Conservation (phyloP, 2,888 invertebrate genomes). For the Dichetophora obliterata region DNA sequence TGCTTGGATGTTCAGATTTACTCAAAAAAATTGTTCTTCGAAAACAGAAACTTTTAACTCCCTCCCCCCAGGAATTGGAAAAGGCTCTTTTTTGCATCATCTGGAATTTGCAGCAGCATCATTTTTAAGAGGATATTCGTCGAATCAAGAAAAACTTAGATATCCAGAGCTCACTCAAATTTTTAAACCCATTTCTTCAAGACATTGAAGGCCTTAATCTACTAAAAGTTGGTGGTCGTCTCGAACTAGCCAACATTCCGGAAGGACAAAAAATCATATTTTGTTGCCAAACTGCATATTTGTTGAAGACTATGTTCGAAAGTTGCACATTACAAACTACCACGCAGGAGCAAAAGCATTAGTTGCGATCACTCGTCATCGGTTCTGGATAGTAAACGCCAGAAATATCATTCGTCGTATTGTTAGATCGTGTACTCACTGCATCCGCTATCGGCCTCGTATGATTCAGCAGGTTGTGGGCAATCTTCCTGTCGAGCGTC, state of each 20-base stretch:
- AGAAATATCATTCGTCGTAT: conserved; percentile 4
- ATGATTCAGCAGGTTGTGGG: no score
- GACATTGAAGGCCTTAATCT: neutral
- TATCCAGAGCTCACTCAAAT: neutral
- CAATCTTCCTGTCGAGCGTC: conserved; percentile 22
- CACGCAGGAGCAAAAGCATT: conserved; percentile 43
- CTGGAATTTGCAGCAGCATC: conserved; percentile 20
- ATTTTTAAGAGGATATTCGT: conserved; percentile 10
- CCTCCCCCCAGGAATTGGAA: conserved; percentile 12
- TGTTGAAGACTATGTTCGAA: neutral
- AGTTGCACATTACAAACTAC: conserved; percentile 31
- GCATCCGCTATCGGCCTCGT: no score
- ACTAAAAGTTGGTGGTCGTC: no score
- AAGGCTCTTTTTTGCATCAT: conserved; percentile 4
- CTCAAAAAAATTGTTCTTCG: neutral
- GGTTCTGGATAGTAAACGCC: conserved; percentile 37
- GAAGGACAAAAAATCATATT: conserved; percentile 18
- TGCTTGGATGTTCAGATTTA: conserved; percentile 7
- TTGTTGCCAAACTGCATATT: conserved; percentile 7
- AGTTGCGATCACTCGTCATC: conserved; percentile 21
- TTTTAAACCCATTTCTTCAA: conserved; percentile 12
- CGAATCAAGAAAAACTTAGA: conserved; percentile 12
- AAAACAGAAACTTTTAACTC: neutral
- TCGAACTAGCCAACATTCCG: neutral
- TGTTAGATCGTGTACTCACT: neutral